Conservation (phyloP, 2,797 vertebrate species). For the Vireo griseus region DNA sequence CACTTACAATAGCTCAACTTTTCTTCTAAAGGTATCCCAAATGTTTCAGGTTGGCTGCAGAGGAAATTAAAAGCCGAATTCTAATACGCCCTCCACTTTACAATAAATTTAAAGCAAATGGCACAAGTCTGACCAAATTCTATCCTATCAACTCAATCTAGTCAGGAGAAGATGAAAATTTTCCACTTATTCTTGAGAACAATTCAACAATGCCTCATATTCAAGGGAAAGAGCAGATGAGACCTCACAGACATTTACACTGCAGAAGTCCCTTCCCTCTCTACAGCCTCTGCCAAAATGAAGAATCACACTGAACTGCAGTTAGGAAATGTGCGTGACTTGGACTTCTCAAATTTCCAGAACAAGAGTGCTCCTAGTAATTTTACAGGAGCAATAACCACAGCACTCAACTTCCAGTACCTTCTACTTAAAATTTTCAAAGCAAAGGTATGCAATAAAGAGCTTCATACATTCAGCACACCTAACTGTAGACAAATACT, state of each 20-base stretch:
- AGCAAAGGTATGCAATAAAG: background rate
- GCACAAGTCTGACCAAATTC: background rate
- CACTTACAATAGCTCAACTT: background rate
- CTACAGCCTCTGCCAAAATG: background rate
- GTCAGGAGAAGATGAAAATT: background rate
- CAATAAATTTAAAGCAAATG: background rate
- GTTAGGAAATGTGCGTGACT: fast-evolving
- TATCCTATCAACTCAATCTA: background rate
- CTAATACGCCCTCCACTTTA: background rate
- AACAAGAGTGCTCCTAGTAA: background rate
- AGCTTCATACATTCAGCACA: background rate
- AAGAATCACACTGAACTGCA: background rate
- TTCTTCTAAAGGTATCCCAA: background rate
- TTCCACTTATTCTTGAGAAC: background rate
- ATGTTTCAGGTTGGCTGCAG: background rate
- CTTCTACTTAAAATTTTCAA: background rate
- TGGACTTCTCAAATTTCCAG: background rate
- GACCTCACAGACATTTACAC: background rate
- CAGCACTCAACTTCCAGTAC: background rate
- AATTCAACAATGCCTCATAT: background rate
- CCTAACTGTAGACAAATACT: background rate
- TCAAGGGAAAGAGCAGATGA: background rate
- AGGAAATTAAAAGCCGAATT: background rate
- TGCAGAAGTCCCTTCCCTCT: background rate
- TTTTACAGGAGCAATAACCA: background rate